phyloP scores from a whole-genome alignment of 2,113 vertebrate species.

The Callorhinus ursinus region DNA sequence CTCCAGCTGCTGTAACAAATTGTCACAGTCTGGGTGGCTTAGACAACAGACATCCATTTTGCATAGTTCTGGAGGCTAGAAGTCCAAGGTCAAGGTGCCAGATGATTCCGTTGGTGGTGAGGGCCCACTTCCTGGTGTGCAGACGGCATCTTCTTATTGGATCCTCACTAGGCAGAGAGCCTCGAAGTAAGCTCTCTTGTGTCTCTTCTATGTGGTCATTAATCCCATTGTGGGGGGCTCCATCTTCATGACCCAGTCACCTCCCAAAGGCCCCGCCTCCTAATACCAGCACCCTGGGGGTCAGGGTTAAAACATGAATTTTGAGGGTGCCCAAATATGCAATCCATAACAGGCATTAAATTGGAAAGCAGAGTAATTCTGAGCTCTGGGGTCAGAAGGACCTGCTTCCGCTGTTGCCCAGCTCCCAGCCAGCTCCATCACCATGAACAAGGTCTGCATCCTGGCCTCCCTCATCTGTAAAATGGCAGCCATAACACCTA shows the following conservation, averaged over 20 bases:
- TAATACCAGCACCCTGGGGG: too few relatives aligned
- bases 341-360: neutral
- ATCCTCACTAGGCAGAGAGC: neutral
- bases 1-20: neutral
- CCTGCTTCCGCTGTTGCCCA: neutral
- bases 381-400: neutral
- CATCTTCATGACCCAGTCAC: too few relatives aligned
- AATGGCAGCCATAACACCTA: neutral
- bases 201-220: neutral
- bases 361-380: neutral
- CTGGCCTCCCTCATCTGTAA: neutral
- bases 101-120: neutral
- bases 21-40: neutral
- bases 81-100: neutral
- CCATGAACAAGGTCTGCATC: neutral
- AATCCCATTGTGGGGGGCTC: neutral
- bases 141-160: fast-evolving
- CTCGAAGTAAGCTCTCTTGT: neutral
- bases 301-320: neutral
- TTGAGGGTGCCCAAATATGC: neutral
- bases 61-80: neutral
- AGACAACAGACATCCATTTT: neutral
- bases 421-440: neutral
- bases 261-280: neutral
- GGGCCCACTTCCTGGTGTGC: neutral